Base-by-base conservation (phyloP, 2,113 vertebrate genomes). In the Pyxicephalus adspersus region DNA sequence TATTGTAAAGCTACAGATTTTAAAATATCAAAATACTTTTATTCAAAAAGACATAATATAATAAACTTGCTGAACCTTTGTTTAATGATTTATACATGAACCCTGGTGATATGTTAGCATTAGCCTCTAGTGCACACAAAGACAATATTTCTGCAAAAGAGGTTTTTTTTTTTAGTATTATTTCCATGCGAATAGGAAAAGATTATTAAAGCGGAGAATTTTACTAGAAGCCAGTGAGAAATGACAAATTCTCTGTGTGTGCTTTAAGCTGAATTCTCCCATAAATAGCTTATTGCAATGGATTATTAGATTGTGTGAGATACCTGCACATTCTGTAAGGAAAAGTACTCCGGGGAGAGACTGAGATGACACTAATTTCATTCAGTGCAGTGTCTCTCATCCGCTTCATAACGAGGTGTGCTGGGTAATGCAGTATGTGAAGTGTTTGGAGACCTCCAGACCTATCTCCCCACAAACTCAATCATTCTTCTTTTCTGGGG, bases 341-440 rank as follows among this genome's bases (percentile, higher is more conserved):
- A 60, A 74, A 34, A 57, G 23, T 5, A 34, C 76, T 66, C 64
- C 38, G 29, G 76, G 64, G 76, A 78, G 64, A 22, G 51, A 26
- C 23, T 67, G 45, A 57, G 52, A 78, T 78, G 76, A 78, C 76
- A 78, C 76, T 78, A 78, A 78, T 78, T 78, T 78, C 64, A 66
- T 78, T 64, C 76, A 78, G 54, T 55, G 66, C 64, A 57, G 52
- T 66, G 55, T 67, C 63, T 78, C 51, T 65, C 64, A 55, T 78
- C 76, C 51, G 50, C 34, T 38, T 55, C 19, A 25, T 78, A 78
- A 66, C 26, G n/a, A 38, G 64, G 66, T 66, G 51, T 65, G 51
- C 50, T 78, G 25, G 64, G 51, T 78, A 67, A 78, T 78, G 45
- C 63, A 18, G 64, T 66, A 78, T 78, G 50, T 52, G 50, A 66